Conservation (phyloP, 2,113 vertebrate species). For the Oophaga pumilio region DNA sequence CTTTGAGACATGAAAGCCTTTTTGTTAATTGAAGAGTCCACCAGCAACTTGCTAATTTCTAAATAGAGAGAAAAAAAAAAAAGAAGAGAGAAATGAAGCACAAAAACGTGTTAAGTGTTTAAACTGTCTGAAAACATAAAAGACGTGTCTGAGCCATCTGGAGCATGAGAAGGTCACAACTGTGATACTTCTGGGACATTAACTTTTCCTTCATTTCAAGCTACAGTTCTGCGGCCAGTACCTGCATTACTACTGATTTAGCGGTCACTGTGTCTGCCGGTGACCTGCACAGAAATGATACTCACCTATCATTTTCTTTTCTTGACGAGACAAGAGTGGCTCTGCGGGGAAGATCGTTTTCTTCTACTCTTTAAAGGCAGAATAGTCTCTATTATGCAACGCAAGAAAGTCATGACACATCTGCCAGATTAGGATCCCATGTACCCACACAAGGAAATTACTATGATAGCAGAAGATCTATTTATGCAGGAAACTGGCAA, state of each 20-base stretch:
- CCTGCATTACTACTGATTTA: not conserved
- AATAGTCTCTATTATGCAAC: not conserved
- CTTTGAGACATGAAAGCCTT: slow-evolving; percentile 57
- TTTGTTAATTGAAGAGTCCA: slow-evolving; percentile 64
- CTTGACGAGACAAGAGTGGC: not conserved
- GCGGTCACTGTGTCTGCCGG: not conserved
- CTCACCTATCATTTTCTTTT: not conserved
- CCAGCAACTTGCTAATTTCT: slow-evolving; percentile 71
- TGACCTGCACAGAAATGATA: not conserved
- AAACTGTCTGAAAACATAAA: not conserved
- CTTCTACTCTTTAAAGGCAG: not conserved
- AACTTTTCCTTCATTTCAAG: not conserved
- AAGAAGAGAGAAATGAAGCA: slow-evolving; percentile 9
- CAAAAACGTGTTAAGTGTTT: not conserved
- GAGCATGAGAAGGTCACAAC: not conserved
- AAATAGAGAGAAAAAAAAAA: slow-evolving; percentile 56
- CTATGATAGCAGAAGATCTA: not conserved
- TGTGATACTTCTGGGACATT: not conserved
- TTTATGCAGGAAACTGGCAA: not conserved
- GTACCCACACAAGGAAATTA: not conserved
- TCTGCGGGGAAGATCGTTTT: not conserved
- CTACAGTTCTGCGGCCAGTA: not conserved
- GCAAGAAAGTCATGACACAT: not conserved
- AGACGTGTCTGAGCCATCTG: not conserved
- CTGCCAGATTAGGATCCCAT: not conserved